Evolutionary conservation across 2,113 vertebrate species (phyloP), one percentile per base, ranked within the genome.

Genomic region (Aptenodytes forsteri): DNA sequence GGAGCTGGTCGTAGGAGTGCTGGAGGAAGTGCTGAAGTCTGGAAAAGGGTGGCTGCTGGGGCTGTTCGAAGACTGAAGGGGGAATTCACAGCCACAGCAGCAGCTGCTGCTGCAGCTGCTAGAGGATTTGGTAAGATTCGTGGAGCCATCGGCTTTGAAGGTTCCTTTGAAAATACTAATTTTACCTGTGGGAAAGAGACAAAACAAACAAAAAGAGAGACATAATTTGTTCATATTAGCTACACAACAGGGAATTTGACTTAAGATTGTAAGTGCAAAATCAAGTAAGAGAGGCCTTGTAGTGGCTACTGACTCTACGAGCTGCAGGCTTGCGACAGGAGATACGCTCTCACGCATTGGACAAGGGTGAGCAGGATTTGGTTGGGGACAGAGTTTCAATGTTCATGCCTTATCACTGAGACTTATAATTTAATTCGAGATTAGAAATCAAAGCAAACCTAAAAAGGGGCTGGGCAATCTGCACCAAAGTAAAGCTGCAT

Each of bases 1-100:
- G 99, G 99, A 81, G 99, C 99, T 30, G 99, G 99, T 95, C 99
- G 98, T 65, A 99, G 99, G 92, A 99, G 98, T 8, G 99, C 98
- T 13, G 99, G 98, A 40, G 99, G 98, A 83, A 99, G 99, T 55
- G 98, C 98, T 44, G 99, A 99, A 71, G 99, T 98, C 97, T 99
- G 99, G 98, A 99, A 99, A 87, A 99, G 98, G 38, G 98, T 97
- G 4, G 98, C 98, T 93, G 97, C 98, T 5, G 98, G 99, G 86
- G 98, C 98, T 16, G 98, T 98, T 89, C 99, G 99, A 76, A 99
- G 98, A 42, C 98, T 97, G 98, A 99, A 99, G 17, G 99, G 97
- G 87, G 98, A 98, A 96, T 98, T 96, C 81, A 99, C 97, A 22
- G 99, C 99, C 88, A 99, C 98, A 21, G 99, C 98, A 10, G 99